Percentiles rank a stretch among this genome's conserved stretches.
These are phyloP conservation scores for Noctua janthina DNA, from an alignment of 2,888 invertebrate genomes.

Conservation along the genomic window DNA sequence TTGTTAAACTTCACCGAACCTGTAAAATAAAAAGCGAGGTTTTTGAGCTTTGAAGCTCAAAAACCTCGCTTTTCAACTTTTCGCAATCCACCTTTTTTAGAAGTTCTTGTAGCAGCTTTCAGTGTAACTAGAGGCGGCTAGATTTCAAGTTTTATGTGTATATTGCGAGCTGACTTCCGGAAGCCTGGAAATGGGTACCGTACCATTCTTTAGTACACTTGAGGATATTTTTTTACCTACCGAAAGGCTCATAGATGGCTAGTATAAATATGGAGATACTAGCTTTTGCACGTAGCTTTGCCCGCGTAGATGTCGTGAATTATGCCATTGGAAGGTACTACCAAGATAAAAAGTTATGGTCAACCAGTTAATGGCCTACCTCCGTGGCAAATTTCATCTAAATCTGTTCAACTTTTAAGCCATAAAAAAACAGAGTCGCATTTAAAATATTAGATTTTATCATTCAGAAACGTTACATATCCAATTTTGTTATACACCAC, in stretches of 20 bases:
- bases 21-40: too few species aligned
- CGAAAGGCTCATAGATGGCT: not conserved
- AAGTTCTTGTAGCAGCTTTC: not conserved
- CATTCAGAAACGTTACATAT: not conserved
- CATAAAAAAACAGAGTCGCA: too few species aligned
- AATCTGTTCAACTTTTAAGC: too few species aligned
- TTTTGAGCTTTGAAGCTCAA: not conserved
- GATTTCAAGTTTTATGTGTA: conserved; percentile 5
- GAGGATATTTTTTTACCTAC: not conserved
- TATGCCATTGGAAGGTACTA: not conserved
- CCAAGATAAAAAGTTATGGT: not conserved
- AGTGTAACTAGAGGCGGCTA: not conserved
- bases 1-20: not conserved
- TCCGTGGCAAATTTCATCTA: too few species aligned
- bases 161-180: not conserved
- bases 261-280: not conserved
- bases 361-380: not conserved
- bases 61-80: conserved; percentile 5
- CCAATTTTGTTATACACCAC: not conserved
- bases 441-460: too few species aligned
- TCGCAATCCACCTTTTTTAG: not conserved
- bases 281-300: too few species aligned
- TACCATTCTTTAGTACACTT: not conserved
- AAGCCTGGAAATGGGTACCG: not conserved
- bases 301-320: not conserved